Percentiles rank a stretch among this genome's conserved stretches.
phyloP scores from a whole-genome alignment of 2,888 invertebrate genomes.

The Rhopalosiphum nymphaeae region DNA sequence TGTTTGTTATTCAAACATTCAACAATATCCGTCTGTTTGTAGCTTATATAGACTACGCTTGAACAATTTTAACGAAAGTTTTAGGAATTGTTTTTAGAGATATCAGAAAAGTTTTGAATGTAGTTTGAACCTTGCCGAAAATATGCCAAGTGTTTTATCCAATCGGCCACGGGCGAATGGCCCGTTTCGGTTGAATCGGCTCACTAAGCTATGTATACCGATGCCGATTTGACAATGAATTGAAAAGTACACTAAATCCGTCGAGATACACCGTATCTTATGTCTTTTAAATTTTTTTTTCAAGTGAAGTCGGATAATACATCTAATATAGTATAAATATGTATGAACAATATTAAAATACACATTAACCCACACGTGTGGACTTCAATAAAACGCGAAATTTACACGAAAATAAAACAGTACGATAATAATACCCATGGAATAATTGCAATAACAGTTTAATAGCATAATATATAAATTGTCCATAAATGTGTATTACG shows the following conservation, averaged over 20 bases:
- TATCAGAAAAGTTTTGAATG: neutral
- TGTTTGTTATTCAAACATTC: neutral
- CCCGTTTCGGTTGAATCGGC: neutral
- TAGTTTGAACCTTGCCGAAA: neutral
- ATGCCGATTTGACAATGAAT: neutral
- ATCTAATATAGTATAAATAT: neutral
- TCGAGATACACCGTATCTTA: neutral
- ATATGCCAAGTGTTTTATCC: neutral
- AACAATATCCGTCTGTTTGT: neutral
- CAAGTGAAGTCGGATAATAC: neutral
- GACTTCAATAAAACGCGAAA: neutral
- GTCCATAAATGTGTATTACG: neutral
- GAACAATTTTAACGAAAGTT: neutral
- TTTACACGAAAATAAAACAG: neutral
- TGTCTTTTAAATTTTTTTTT: neutral
- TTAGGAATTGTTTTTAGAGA: neutral
- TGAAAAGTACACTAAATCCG: neutral
- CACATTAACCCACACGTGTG: neutral
- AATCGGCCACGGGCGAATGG: neutral
- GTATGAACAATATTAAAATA: neutral
- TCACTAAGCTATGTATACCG: neutral
- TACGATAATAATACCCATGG: neutral
- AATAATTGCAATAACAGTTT: neutral
- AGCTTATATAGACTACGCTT: neutral
- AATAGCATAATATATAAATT: neutral